phyloP scores from a whole-genome alignment of 2,113 vertebrate genomes.

The Oncorhynchus kisutch region DNA sequence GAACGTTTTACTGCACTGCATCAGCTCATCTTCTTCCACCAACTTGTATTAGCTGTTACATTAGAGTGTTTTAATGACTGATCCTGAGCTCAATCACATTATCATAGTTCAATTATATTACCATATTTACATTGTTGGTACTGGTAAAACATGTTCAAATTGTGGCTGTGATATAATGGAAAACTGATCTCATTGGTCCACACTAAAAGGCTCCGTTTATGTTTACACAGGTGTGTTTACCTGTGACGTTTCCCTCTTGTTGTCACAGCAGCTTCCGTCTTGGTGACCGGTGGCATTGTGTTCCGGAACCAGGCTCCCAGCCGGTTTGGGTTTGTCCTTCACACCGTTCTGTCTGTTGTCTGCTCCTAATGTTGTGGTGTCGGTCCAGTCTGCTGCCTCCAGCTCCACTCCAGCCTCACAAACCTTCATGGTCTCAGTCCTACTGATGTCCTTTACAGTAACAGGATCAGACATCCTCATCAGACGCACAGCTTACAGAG shows the following conservation, averaged over 20 bases:
- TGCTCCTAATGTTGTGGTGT: slow-evolving; percentile 65
- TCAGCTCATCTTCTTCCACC: neutral
- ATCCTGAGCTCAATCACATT: too few relatives aligned
- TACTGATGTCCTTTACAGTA: slow-evolving; percentile 78
- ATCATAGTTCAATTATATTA: too few relatives aligned
- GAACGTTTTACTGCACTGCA: neutral
- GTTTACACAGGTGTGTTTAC: slow-evolving; percentile 65
- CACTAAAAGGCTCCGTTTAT: neutral
- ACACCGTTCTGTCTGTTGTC: slow-evolving; percentile 68
- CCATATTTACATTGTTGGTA: too few relatives aligned
- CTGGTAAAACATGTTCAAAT: neutral
- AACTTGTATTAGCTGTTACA: too few relatives aligned
- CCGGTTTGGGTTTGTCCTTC: slow-evolving; percentile 54
- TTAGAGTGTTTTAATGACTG: too few relatives aligned
- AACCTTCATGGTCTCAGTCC: slow-evolving; percentile 83
- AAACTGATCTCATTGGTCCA: neutral
- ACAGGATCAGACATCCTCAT: slow-evolving; percentile 98
- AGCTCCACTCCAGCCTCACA: slow-evolving; percentile 75
- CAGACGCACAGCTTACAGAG: slow-evolving; percentile 83
- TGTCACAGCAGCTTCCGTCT: slow-evolving; percentile 80
- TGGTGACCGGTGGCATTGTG: slow-evolving; percentile 73
- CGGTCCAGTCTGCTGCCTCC: slow-evolving; percentile 70
- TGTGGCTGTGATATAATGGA: neutral
- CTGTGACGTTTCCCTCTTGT: slow-evolving; percentile 77
- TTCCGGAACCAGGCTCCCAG: slow-evolving; percentile 70